Evolutionary conservation across 2,888 invertebrate species (phyloP).

Genomic region (Acronicta leporina): DNA sequence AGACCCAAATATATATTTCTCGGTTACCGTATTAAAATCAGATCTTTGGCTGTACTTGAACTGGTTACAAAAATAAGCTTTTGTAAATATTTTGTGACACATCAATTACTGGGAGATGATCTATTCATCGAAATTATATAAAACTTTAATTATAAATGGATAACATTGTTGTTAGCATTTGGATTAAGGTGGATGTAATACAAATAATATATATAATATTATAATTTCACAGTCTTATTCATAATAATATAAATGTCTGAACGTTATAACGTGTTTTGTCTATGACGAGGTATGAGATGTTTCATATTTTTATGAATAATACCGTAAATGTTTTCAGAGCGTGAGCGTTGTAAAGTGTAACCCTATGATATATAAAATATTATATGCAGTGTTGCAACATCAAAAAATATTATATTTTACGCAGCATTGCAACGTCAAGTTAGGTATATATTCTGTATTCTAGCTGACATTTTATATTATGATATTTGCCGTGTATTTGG

Average conservation of each 20-base stretch:
- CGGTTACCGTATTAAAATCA: constrained; percentile 27
- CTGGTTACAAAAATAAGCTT: constrained; percentile 42
- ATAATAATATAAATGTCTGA: no score
- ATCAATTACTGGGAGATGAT: background rate
- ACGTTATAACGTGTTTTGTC: no score
- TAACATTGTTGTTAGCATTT: background rate
- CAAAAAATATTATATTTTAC: background rate
- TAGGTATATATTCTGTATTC: background rate
- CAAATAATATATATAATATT: no score
- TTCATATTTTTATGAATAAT: no score
- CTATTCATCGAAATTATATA: background rate
- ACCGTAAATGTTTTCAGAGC: no score
- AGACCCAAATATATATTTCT: background rate
- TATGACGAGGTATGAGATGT: no score
- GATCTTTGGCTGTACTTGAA: constrained; percentile 49
- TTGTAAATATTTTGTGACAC: constrained; percentile 32
- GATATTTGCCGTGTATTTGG: background rate
- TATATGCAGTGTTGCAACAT: background rate
- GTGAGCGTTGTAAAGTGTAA: no score
- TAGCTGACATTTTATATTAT: background rate
- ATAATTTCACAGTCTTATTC: no score
- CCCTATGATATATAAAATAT: no score
- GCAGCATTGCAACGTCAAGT: background rate
- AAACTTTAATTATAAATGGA: no score
- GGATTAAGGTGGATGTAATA: background rate